Conservation (phyloP, 2,797 vertebrate genomes). For the Clarias fuscus region DNA sequence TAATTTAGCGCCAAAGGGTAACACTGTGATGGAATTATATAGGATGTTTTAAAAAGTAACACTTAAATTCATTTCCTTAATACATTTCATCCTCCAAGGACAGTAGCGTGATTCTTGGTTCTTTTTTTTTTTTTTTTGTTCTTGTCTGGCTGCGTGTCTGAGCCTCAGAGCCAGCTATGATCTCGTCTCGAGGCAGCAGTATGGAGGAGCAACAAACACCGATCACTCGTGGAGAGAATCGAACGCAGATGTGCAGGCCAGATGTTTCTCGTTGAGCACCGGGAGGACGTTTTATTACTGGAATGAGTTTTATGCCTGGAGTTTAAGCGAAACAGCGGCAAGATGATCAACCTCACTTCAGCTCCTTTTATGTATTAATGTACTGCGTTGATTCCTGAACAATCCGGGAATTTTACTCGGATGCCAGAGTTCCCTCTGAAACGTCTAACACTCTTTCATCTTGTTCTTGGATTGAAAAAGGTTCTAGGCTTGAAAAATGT, state of each 20-base stretch:
- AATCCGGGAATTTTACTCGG: not conserved
- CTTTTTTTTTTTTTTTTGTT: not conserved
- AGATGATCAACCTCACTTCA: not conserved
- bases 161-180: not conserved
- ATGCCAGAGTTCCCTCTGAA: not conserved
- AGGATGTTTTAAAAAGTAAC: not conserved
- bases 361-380: not conserved
- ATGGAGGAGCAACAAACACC: conserved; percentile 44
- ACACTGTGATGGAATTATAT: not conserved
- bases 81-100: conserved; percentile 1
- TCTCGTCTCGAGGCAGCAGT: conserved; percentile 7
- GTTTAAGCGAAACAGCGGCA: conserved; percentile 54
- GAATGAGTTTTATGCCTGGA: conserved; percentile 55
- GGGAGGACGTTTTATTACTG: conserved; percentile 50
- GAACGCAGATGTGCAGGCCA: conserved; percentile 64
- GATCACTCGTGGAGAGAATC: conserved; percentile 54
- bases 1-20: not conserved
- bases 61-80: not conserved
- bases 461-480: not conserved
- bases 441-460: not conserved
- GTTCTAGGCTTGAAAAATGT: not conserved
- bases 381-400: not conserved
- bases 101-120: not conserved
- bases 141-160: not conserved
- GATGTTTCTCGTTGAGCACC: conserved; percentile 47